Conservation (phyloP, 2,113 vertebrate species). For the Phylloscopus whistleri region DNA sequence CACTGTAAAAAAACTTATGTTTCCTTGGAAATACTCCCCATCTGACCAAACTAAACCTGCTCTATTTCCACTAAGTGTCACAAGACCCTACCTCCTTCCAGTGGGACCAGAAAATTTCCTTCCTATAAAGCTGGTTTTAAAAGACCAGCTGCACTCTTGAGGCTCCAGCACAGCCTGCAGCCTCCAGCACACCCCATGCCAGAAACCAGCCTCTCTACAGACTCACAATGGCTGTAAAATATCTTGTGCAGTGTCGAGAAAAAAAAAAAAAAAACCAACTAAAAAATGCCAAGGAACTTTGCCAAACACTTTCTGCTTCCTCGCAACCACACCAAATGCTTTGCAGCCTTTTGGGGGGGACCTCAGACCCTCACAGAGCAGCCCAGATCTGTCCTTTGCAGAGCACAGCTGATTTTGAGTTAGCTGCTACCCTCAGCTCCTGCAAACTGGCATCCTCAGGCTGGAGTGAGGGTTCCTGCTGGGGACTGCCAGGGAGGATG, state of each 20-base stretch:
- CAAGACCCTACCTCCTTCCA: conserved; percentile 27
- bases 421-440: neutral
- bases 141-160: conserved; percentile 70
- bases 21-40: conserved; percentile 6
- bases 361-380: neutral
- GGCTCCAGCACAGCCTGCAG: conserved; percentile 62
- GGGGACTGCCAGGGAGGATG: accelerated
- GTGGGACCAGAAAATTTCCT: conserved; percentile 47
- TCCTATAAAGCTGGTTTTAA: conserved; percentile 66
- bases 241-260: conserved; percentile 48
- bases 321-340: conserved; percentile 50
- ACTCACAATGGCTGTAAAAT: conserved; percentile 77
- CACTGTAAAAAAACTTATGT: conserved; percentile 4
- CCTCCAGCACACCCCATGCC: conserved; percentile 69
- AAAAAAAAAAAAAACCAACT: neutral
- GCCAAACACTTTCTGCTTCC: neutral
- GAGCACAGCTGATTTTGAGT: neutral
- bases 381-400: neutral
- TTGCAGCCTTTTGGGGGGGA: conserved; percentile 10
- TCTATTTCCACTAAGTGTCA: conserved; percentile 50
- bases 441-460: too few relatives aligned
- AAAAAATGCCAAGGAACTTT: neutral
- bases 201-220: conserved; percentile 70
- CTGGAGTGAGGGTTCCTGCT: neutral
- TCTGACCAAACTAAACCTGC: conserved; percentile 46